Evolutionary conservation across 2,797 vertebrate genomes (phyloP), one percentile per base, ranked within the genome.

Genomic region (Etheostoma perlongum): DNA sequence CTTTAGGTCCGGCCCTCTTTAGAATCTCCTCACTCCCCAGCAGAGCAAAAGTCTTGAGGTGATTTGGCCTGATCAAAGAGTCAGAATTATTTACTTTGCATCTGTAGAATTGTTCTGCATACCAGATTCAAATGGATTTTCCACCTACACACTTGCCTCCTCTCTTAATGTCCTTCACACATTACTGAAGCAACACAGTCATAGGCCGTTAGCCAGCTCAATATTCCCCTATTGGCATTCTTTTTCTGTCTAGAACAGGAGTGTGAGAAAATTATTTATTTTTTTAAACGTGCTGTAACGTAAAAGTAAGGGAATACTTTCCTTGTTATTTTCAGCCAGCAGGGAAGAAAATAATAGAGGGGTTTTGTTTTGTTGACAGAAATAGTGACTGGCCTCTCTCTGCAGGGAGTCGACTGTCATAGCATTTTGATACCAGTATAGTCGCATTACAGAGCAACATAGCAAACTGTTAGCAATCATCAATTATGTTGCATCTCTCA

Each of bases 91-190:
- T 91, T 85, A 83, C 67, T 74, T 52, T 48, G 51, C 21, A 40
- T 86, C 83, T 66, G 59, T 62, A 19, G 30, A 66, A 67, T 78
- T 76, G 73, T 76, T 89, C 69, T 73, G 83, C 81, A 81, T 86
- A 71, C 46, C 49, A 83, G 53, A 84, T 75, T 82, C 82, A 76
- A 76, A 67, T 91, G 86, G 72, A 86, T 89, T 90, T 83, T 74
- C 81, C 79, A 81, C 89, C 86, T 79, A 82, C 79, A 78, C 81
- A 51, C 74, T 83, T 25, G 10, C 75, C 62, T 83, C 69, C 63
- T 82, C 74, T 76, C 79, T 84, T 84, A 81, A 74, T 89, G 87
- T 87, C 87, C 84, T 78, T 82, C 88, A 84, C 85, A 88, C 84
- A 67, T 82, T 74, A 44, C 81, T 79, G 81, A 82, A 82, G 63